These are phyloP conservation scores for Pseudoatta argentina DNA, from an alignment of 1,140 invertebrate genomes.

Conservation along the genomic window DNA sequence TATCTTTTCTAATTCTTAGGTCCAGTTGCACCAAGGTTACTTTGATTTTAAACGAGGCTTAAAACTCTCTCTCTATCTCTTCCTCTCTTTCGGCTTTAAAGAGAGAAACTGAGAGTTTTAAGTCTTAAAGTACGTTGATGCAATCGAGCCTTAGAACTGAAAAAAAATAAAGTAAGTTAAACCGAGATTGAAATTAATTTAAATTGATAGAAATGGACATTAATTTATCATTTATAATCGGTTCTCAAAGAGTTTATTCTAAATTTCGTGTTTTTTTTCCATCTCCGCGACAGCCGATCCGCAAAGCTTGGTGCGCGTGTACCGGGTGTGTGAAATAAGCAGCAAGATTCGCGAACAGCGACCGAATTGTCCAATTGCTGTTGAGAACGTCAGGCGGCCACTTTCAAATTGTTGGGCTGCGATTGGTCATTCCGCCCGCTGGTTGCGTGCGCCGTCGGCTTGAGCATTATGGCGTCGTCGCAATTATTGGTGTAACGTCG, in stretches of 20 bases:
- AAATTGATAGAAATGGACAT: too few relatives aligned
- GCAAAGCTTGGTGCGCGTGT: neutral
- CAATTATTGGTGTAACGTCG: neutral
- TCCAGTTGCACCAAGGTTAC: too few relatives aligned
- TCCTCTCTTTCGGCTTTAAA: too few relatives aligned
- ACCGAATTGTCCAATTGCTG: neutral
- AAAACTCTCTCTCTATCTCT: too few relatives aligned
- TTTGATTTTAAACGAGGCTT: too few relatives aligned
- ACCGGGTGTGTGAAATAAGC: neutral
- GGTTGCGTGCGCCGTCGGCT: neutral
- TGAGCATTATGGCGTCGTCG: constrained; percentile 32
- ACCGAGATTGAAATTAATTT: too few relatives aligned
- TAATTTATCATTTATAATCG: too few relatives aligned
- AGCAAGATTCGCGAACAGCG: neutral
- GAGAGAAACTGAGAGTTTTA: too few relatives aligned
- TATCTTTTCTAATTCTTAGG: too few relatives aligned
- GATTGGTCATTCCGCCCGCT: neutral
- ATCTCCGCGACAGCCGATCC: neutral
- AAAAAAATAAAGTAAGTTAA: too few relatives aligned
- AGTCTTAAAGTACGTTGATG: too few relatives aligned
- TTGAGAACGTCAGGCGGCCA: neutral
- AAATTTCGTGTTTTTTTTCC: neutral
- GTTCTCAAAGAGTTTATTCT: neutral
- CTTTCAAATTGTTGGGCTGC: neutral
- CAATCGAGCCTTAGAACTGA: too few relatives aligned